Evolutionary conservation across 2,113 vertebrate genomes (phyloP), one percentile per base, ranked within the genome.

Genomic region (Lipotes vexillifer): DNA sequence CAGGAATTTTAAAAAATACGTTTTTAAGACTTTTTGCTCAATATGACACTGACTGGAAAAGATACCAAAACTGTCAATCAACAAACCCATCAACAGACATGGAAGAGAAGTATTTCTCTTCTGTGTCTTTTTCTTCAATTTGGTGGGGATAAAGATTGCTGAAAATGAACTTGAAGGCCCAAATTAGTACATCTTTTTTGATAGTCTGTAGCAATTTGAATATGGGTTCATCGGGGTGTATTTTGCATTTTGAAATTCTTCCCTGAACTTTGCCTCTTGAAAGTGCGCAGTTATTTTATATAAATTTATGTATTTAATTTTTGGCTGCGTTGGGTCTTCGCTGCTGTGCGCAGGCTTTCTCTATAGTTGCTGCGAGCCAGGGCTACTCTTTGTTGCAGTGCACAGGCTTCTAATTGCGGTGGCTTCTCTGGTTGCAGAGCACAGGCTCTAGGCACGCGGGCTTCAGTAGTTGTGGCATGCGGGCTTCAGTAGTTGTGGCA

Each of bases 191-290:
- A 18, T 75, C 49, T 81, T n/a, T 92, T 83, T 88, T 85, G 29
- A 65, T 69, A 41, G 14, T 66, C 25, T 52, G 2, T 91, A 90
- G 66, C 31, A 77, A 33, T 86, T n/a, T 87, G 75, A 90, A 55
- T n/a, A 57, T 75, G 13, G n/a, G 27, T 92, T 52, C 29, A 29
- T 92, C 18, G 61, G 8, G 33, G 18, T 89, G 0, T 88, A 92
- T 92, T 96, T 93, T 91, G n/a, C 17, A 88, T 80, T 94, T 59
- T 81, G 38, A 33, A 94, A 96, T 74, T 89, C 61, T 82, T 74
- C 31, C 33, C n/a, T 52, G 49, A 91, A 81, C 49, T 95, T 96
- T 87, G 27, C 27, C 82, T 95, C n/a, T 93, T 91, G 33, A 94
- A 96, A 72, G 17, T 83, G 23, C 33, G 5, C 31, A 29, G 3